Base-by-base conservation (phyloP, 1,140 invertebrate species). In the Metopolophium dirhodum region DNA sequence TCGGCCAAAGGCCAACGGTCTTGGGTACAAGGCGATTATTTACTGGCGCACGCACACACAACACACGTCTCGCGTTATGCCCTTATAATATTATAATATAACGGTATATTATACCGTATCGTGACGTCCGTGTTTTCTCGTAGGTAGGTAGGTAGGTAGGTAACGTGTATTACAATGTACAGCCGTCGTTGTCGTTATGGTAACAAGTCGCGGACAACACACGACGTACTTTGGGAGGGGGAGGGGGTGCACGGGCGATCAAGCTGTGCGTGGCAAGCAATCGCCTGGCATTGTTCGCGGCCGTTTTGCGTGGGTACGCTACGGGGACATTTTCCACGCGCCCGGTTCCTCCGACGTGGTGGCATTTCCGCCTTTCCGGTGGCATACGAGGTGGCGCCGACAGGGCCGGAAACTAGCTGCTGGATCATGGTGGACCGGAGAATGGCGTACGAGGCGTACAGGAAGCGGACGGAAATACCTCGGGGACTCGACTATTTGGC, bases 381-480 rank as follows among this genome's bases (percentile, higher is more conserved):
- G 30, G n/a, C 18, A 2, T 6, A 68, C 61, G 61, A 68, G n/a
- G 30, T n/a, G 57, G 23, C 23, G 61, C 9, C 61, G 26, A 18
- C 30, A 2, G 6, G 4, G 4, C 61, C 30, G 61, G 30, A 77
- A 77, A 77, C 14, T 14, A n/a, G n/a, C 30, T 18, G 51, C 51
- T 23, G 22, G 30, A 77, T 18, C 61, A 90, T 68, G 89, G 54
- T 57, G 11, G 82, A 93, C 82, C 82, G 91, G 18, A 47, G 77
- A n/a, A 93, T 93, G 91, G 91, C 51, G 0, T 93, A 85, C 77
- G 91, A 93, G 49, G 54, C 49, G 23, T 93, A 86, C 49, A 82
- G 91, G 35, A 93, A 93, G 85, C 82, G 91, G 14, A 41, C 35
- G n/a, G 91, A 93, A 86, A 93, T 93, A 54, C 91, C 91, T 7